Conservation (phyloP, 2,797 vertebrate genomes). For the Lepus oiostolus region DNA sequence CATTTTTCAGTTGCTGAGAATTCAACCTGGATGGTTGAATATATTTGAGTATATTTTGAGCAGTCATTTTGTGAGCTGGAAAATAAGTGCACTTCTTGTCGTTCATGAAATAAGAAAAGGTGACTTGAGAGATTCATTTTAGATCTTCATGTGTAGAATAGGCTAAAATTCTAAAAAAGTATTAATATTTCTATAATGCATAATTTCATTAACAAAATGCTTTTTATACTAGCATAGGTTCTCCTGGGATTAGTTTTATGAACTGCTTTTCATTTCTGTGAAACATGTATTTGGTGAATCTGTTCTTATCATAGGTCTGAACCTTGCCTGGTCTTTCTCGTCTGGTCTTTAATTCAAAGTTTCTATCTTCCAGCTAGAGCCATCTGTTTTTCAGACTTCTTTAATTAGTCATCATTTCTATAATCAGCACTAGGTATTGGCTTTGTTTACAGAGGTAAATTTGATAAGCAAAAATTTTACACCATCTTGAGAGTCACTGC, state of each 20-base stretch:
- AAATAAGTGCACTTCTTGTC: not conserved
- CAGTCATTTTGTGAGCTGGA: not conserved
- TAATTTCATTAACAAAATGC: not conserved
- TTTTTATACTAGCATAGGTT: not conserved
- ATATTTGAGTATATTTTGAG: constrained; percentile 4
- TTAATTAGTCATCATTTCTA: constrained; percentile 20
- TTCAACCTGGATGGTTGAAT: not conserved
- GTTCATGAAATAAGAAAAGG: not conserved
- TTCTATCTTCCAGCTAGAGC: not conserved
- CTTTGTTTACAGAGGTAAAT: constrained; percentile 35
- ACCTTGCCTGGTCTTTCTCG: not conserved
- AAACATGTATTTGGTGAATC: not conserved
- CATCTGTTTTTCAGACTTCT: not conserved
- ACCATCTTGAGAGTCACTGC: not conserved
- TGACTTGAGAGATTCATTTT: not conserved
- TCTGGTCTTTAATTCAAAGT: not conserved
- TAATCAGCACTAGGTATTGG: not conserved
- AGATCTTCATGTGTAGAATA: not conserved
- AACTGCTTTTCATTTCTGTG: constrained; percentile 1
- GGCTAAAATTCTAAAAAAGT: not conserved
- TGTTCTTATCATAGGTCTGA: not conserved
- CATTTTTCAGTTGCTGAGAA: not conserved
- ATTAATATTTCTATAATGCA: not conserved
- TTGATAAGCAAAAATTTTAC: constrained; percentile 29
- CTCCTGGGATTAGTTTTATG: not conserved